Evolutionary conservation across 1,140 invertebrate species (phyloP).

Genomic region (Cydia pomonella): DNA sequence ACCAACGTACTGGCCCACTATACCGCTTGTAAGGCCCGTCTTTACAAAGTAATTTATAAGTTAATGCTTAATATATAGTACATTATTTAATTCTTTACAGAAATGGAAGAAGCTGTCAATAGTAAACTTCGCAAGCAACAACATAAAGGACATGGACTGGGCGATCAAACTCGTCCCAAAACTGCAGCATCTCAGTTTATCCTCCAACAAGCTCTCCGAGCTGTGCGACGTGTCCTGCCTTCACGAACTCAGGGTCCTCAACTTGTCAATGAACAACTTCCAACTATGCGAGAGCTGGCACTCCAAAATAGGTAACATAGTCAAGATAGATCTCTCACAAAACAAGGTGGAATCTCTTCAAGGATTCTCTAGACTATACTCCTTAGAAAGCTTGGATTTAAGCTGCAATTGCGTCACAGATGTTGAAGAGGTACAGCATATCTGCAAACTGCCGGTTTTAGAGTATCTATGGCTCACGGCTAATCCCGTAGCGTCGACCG

Average conservation of each 20-base stretch:
- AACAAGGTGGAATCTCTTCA: slow-evolving; percentile 89
- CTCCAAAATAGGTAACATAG: slow-evolving; percentile 93
- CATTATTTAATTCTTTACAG: slow-evolving; percentile 62
- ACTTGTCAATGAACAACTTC: slow-evolving; percentile 89
- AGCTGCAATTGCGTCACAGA: slow-evolving; percentile 92
- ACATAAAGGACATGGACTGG: slow-evolving; percentile 88
- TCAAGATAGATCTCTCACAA: slow-evolving; percentile 91
- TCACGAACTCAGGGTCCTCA: slow-evolving; percentile 87
- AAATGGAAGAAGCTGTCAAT: slow-evolving; percentile 85
- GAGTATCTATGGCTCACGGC: slow-evolving; percentile 92
- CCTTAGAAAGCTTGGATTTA: slow-evolving; percentile 91
- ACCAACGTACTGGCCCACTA: too few relatives aligned
- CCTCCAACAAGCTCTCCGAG: slow-evolving; percentile 87
- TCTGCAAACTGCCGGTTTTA: slow-evolving; percentile 91
- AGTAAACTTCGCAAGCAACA: slow-evolving; percentile 90
- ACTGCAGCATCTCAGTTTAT: slow-evolving; percentile 86
- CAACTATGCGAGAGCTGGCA: slow-evolving; percentile 88
- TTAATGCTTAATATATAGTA: too few relatives aligned
- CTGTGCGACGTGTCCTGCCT: slow-evolving; percentile 90
- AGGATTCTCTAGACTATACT: slow-evolving; percentile 92
- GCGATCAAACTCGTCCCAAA: slow-evolving; percentile 90
- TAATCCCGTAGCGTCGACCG: slow-evolving; percentile 91
- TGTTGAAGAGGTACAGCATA: slow-evolving; percentile 89
- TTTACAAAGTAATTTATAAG: too few relatives aligned
- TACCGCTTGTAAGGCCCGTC: too few relatives aligned